Percentiles rank a stretch among this genome's conserved stretches.
phyloP scores from a whole-genome alignment of 2,113 vertebrate species.

The Protomyctophum bolini region DNA sequence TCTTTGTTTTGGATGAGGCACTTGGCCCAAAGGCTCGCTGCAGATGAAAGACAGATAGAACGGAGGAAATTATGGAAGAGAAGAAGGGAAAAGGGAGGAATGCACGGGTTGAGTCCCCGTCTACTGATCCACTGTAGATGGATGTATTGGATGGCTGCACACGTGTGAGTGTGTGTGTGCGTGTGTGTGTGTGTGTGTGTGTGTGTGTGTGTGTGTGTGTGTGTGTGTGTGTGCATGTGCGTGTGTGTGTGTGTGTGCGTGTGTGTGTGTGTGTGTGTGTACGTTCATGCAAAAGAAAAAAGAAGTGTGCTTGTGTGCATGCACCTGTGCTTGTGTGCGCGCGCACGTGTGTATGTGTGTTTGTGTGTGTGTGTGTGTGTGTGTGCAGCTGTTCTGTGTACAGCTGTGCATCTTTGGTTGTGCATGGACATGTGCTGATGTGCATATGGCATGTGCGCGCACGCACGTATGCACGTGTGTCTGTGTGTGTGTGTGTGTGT shows the following conservation, averaged over 20 bases:
- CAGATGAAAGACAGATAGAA: slow-evolving; percentile 47
- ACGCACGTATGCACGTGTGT: not conserved
- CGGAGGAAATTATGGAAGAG: slow-evolving; percentile 43
- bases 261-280: not conserved
- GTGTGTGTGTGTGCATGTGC: not conserved
- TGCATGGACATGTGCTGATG: not conserved
- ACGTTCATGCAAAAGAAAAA: too few relatives aligned
- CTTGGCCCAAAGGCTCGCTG: slow-evolving; percentile 6
- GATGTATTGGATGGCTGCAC: too few relatives aligned
- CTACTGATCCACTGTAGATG: not conserved
- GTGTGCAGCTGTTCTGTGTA: not conserved
- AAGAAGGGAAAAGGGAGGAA: slow-evolving; percentile 20
- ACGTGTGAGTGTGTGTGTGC: slow-evolving; percentile 4
- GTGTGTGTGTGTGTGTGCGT: not conserved
- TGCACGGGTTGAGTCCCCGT: slow-evolving; percentile 33
- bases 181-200: slow-evolving; percentile 5
- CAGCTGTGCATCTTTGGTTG: not conserved
- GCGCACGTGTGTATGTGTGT: not conserved
- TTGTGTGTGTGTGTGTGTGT: not conserved
- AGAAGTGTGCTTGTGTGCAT: not conserved
- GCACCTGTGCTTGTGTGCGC: too few relatives aligned
- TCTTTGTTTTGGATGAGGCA: slow-evolving; percentile 6
- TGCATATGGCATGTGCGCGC: not conserved
- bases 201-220: slow-evolving; percentile 1
- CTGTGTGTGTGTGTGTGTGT: not conserved